Base-by-base conservation (phyloP, 2,888 invertebrate genomes). In the Oxystoma pomonae region DNA sequence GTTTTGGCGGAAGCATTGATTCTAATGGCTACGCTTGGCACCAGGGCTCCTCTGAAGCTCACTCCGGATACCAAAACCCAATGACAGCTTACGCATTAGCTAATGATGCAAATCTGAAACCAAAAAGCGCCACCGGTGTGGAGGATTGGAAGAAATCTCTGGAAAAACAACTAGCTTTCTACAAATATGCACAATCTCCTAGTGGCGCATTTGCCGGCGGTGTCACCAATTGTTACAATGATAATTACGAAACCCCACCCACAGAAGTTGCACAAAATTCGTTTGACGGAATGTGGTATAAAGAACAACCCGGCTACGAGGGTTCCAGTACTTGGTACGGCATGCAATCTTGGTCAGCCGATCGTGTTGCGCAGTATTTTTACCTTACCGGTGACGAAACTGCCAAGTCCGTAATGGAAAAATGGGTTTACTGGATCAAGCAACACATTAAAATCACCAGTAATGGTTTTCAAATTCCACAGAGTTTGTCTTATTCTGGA, bases 31-130 rank as follows among this genome's bases (percentile, higher is more conserved):
- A 70, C 65, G 59, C 71, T 1, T 72, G 72, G 72, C 64, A 67
- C 35, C 71, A 69, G 61, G 67, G 69, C 65, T 70, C 70, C 62
- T 67, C 69, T 51, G 65, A 70, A 21, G 69, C 69, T 55, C 72
- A 72, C 58, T 68, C 68, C 59, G 72, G 71, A 53, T 72, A 72
- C 61, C 72, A 72, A 59, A 72, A 72, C 58, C 72, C 72, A 5
- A 55, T 72, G 17, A 55, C 71, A 9, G 72, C 72, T 12, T 72
- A 69, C 51, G 69, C 66, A 19, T 59, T 72, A 7, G 61, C 68
- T 16, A 66, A 65, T 50, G 68, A 70, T 17, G 63, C 66, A 12
- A 67, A 60, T 20, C 55, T 72, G 22, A 71, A 67, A 67, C 71
- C 72, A 21, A 67, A 66, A 61, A 61, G 70, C 21, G 64, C 69